Evolutionary conservation across 2,888 invertebrate species (phyloP).

Genomic region (Clepsis dumicolana): DNA sequence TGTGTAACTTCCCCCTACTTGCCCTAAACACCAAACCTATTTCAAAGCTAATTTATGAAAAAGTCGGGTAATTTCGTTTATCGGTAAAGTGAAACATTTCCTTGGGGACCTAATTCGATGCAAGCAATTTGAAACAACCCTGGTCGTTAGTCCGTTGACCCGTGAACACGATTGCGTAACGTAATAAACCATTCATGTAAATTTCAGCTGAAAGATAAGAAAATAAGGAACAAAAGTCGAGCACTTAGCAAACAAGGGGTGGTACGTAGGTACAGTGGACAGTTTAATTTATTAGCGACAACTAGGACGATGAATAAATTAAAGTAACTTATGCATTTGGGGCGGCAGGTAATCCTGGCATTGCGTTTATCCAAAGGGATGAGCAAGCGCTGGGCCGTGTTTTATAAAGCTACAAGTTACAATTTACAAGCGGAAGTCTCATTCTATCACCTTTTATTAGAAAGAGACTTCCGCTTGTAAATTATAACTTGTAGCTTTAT

Average conservation of each 20-base stretch:
- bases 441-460: no score
- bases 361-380: background rate
- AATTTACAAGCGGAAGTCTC: no score
- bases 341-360: slow-evolving; percentile 8
- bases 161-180: slow-evolving; percentile 30
- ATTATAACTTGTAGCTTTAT: no score
- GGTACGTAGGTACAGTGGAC: slow-evolving; percentile 12
- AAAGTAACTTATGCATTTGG: slow-evolving; percentile 29
- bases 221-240: slow-evolving; percentile 3
- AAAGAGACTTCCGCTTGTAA: no score
- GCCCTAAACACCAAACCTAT: background rate
- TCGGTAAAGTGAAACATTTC: slow-evolving; percentile 35
- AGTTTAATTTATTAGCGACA: slow-evolving; percentile 18
- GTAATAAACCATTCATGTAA: slow-evolving; percentile 36
- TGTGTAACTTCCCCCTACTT: background rate
- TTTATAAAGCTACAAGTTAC: no score
- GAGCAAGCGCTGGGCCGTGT: background rate
- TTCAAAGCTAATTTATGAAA: background rate
- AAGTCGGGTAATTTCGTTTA: slow-evolving; percentile 1
- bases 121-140: slow-evolving; percentile 35
- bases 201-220: slow-evolving; percentile 25
- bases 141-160: slow-evolving; percentile 30
- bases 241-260: slow-evolving; percentile 10
- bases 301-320: slow-evolving; percentile 38
- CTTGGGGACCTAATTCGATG: slow-evolving; percentile 26